These are phyloP conservation scores for Yponomeuta cagnagella DNA, from an alignment of 2,888 invertebrate species.

Conservation along the genomic window DNA sequence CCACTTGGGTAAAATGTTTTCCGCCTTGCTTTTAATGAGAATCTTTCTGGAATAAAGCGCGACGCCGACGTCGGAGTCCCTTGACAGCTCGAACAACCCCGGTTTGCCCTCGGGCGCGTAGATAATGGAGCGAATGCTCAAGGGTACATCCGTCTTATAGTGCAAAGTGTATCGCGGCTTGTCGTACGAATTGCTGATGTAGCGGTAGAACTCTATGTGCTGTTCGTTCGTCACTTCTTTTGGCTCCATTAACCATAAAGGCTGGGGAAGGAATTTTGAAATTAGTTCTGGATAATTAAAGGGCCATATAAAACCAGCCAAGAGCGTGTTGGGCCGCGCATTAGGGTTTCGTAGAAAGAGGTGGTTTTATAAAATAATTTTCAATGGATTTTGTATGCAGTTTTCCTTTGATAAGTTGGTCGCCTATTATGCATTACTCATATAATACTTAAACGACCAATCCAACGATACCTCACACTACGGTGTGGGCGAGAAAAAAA, in stretches of 20 bases:
- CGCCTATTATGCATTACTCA: too few relatives aligned
- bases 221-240: conserved; percentile 90
- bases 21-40: conserved; percentile 93
- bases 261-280: conserved; percentile 67
- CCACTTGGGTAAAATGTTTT: conserved; percentile 95
- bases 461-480: too few relatives aligned
- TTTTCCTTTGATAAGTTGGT: too few relatives aligned
- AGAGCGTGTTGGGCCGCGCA: too few relatives aligned
- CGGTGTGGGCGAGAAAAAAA: too few relatives aligned
- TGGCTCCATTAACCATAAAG: conserved; percentile 94
- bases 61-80: conserved; percentile 89
- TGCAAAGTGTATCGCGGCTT: conserved; percentile 92
- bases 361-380: too few relatives aligned
- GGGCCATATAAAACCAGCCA: too few relatives aligned
- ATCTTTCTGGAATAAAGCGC: conserved; percentile 95
- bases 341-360: too few relatives aligned
- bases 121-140: conserved; percentile 91
- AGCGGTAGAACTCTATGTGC: conserved; percentile 95
- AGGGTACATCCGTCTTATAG: conserved; percentile 94
- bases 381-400: too few relatives aligned
- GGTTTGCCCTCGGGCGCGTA: conserved; percentile 97
- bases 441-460: too few relatives aligned
- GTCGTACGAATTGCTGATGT: conserved; percentile 90
- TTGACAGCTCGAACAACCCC: conserved; percentile 91
- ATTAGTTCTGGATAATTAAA: neutral